Evolutionary conservation across 2,888 invertebrate genomes (phyloP).

Genomic region (Charanyca ferruginea): DNA sequence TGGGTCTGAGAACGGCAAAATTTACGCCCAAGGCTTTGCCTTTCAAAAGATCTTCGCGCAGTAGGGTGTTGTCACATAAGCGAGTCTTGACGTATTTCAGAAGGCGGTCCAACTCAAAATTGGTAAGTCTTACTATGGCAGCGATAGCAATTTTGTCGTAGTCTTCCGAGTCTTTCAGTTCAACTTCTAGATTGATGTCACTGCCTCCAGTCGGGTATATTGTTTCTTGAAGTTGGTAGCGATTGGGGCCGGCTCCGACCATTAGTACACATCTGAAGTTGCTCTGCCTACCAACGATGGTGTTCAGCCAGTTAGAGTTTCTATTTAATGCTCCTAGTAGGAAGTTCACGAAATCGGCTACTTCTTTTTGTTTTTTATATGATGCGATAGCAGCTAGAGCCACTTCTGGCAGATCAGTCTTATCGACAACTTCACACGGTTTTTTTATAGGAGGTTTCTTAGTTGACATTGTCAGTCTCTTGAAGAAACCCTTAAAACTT

Average conservation of each 20-base stretch:
- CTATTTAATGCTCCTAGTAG: constrained; percentile 81
- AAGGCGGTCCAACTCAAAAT: constrained; percentile 78
- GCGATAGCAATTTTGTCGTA: constrained; percentile 85
- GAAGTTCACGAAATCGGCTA: constrained; percentile 82
- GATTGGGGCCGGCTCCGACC: constrained; percentile 85
- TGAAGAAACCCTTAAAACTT: constrained; percentile 74
- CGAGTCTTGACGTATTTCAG: constrained; percentile 80
- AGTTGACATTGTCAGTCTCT: constrained; percentile 69
- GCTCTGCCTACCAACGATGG: constrained; percentile 76
- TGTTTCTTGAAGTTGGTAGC: constrained; percentile 84
- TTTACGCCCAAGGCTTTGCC: constrained; percentile 82
- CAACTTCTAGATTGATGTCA: constrained; percentile 82
- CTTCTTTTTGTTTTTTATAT: constrained; percentile 83
- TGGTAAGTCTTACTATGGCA: constrained; percentile 79
- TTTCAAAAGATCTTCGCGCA: constrained; percentile 81
- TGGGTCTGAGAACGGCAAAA: constrained; percentile 82
- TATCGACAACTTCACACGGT: constrained; percentile 67
- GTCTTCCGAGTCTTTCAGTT: constrained; percentile 84
- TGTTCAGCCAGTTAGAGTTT: constrained; percentile 83
- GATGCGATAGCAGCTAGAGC: constrained; percentile 84
- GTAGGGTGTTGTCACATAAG: constrained; percentile 74
- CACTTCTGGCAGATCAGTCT: constrained; percentile 78
- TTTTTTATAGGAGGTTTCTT: constrained; percentile 73
- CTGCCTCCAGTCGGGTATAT: constrained; percentile 81
- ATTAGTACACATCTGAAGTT: constrained; percentile 83